Evolutionary conservation across 1,140 invertebrate species (phyloP).

Genomic region (Aphelinus atriplicis): DNA sequence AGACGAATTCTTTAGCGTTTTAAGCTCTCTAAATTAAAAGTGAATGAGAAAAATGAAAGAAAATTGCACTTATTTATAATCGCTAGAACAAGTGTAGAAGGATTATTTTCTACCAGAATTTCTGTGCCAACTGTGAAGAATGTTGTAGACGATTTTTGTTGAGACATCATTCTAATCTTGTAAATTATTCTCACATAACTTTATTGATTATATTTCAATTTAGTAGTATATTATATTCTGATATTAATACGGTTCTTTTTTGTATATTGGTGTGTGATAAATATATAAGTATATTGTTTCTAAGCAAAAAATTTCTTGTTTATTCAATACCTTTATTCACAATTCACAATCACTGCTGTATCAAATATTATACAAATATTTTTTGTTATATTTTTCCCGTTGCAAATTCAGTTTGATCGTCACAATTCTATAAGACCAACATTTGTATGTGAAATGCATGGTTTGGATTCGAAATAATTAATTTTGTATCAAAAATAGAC

Average conservation of each 20-base stretch:
- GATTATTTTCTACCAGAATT: constrained; percentile 64
- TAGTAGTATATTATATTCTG: constrained; percentile 67
- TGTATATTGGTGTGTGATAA: constrained; percentile 69
- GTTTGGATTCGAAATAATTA: too few species aligned
- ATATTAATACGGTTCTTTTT: constrained; percentile 68
- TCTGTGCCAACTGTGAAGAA: constrained; percentile 66
- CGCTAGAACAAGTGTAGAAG: constrained; percentile 59
- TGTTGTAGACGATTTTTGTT: constrained; percentile 63
- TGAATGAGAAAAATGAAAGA: constrained; percentile 21
- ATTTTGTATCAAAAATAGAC: too few species aligned
- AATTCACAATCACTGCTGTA: background rate
- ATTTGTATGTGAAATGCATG: too few species aligned
- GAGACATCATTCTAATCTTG: constrained; percentile 66
- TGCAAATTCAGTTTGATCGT: too few species aligned
- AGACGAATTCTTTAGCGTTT: constrained; percentile 57
- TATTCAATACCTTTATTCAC: constrained; percentile 12
- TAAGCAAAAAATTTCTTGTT: constrained; percentile 55
- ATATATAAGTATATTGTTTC: constrained; percentile 68
- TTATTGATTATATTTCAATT: constrained; percentile 67
- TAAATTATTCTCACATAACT: constrained; percentile 66
- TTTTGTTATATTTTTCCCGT: too few species aligned
- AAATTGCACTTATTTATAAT: constrained; percentile 59
- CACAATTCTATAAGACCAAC: too few species aligned
- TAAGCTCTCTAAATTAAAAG: constrained; percentile 46
- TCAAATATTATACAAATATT: background rate